Base-by-base conservation (phyloP, 2,797 vertebrate species). In the Luscinia luscinia region DNA sequence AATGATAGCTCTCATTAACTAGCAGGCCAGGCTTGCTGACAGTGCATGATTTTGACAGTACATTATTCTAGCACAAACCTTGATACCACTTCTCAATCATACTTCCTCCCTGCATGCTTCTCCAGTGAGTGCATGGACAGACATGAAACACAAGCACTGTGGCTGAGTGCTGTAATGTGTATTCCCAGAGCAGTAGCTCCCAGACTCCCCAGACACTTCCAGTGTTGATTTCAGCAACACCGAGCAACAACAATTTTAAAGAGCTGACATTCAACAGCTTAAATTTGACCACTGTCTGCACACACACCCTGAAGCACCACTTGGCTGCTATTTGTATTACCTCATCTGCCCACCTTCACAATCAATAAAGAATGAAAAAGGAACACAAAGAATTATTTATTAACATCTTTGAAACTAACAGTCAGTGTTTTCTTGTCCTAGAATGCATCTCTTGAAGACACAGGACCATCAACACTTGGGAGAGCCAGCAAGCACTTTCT, bases 331-430 rank as follows among this genome's bases (percentile, higher is more conserved):
- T 76, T 75, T 59, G 34, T 52, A 40, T 21, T 59, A 62, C 43
- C 32, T 78, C 10, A 69, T 41, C 73, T 64, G 28, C 63, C 86
- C 81, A 76, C 49, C 38, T 86, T 76, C 41, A 34, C 22, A n/a
- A 82, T 61, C 40, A 92, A 88, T 19, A 46, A 66, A 73, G 30
- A 89, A 93, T 41, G 52, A 86, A 93, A 81, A 77, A 58, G 8
- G 36, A 89, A 80, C 28, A 46, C 20, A 45, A 75, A 81, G 3
- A 51, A 72, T 69, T 61, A 75, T 96, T 97, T 96, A 96, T 97
- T 96, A 96, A 79, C 63, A 28, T 67, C 51, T 93, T 93, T 5
- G 6, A 85, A 93, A 92, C 89, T 91, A 92, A 85, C 69, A 94
- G 82, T 91, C 69, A 75, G 52, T 59, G 62, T 72, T 73, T 78